phyloP scores from a whole-genome alignment of 1,140 invertebrate species.

The Amphibalanus amphitrite region DNA sequence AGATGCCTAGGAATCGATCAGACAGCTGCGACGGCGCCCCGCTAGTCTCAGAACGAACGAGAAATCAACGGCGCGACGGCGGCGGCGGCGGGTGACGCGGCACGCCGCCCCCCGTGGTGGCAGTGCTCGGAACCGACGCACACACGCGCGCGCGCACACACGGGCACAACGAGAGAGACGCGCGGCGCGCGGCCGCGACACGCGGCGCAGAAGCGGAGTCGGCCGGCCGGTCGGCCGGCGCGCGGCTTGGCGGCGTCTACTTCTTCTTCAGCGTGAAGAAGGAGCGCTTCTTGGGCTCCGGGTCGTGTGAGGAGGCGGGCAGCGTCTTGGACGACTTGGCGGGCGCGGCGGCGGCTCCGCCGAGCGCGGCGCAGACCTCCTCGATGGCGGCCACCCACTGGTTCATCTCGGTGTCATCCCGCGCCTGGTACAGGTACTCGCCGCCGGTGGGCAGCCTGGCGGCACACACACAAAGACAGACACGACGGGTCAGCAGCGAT shows the following conservation, averaged over 20 bases:
- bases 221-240: conserved; percentile 4
- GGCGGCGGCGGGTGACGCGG: neutral
- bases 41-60: neutral
- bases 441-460: conserved; percentile 68
- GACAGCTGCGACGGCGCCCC: neutral
- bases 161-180: neutral
- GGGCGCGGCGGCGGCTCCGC: conserved; percentile 34
- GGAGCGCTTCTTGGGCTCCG: conserved; percentile 77
- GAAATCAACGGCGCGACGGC: neutral
- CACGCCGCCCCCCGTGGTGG: neutral
- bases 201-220: conserved; percentile 6
- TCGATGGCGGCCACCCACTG: conserved; percentile 62
- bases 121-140: neutral
- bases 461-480: too few species aligned
- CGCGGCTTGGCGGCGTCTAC: conserved; percentile 40
- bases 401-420: conserved; percentile 84
- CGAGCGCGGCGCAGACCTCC: conserved; percentile 39
- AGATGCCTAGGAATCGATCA: neutral
- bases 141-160: conserved; percentile 5
- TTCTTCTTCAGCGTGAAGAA: conserved; percentile 97
- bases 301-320: conserved; percentile 52
- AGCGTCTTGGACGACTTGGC: conserved; percentile 46
- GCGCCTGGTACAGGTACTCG: conserved; percentile 94
- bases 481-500: too few species aligned
- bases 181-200: neutral